Conservation (phyloP, 2,113 vertebrate genomes). For the Eurypyga helias region DNA sequence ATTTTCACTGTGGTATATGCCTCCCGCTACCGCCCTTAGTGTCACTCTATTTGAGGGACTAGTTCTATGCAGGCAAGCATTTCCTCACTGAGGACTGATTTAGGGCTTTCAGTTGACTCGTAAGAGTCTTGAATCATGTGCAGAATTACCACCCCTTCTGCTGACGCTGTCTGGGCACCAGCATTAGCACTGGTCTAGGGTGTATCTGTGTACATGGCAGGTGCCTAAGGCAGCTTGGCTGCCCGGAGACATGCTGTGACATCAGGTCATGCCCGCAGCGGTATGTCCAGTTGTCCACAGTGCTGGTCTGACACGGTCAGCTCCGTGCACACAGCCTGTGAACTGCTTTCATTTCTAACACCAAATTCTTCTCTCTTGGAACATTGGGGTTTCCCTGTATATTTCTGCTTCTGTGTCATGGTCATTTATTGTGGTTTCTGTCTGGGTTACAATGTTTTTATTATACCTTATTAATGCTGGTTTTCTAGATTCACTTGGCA, state of each 20-base stretch:
- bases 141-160: accelerated
- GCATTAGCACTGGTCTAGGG: not conserved
- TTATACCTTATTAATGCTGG: not conserved
- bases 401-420: not conserved
- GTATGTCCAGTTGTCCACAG: accelerated
- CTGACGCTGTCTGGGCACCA: not conserved
- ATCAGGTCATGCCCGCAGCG: too few species aligned
- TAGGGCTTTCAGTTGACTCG: not conserved
- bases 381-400: not conserved
- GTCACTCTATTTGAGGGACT: not conserved
- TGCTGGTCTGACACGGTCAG: not conserved
- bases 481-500: not conserved
- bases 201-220: accelerated
- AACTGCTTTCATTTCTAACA: not conserved
- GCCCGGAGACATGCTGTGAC: accelerated
- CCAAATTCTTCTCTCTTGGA: not conserved
- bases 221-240: not conserved
- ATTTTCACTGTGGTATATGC: not conserved
- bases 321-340: not conserved
- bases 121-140: accelerated
- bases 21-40: accelerated
- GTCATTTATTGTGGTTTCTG: not conserved
- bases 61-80: not conserved
- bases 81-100: not conserved
- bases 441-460: not conserved